Base-by-base conservation (phyloP, 2,113 vertebrate species). In the Chlamydotis undulata region DNA sequence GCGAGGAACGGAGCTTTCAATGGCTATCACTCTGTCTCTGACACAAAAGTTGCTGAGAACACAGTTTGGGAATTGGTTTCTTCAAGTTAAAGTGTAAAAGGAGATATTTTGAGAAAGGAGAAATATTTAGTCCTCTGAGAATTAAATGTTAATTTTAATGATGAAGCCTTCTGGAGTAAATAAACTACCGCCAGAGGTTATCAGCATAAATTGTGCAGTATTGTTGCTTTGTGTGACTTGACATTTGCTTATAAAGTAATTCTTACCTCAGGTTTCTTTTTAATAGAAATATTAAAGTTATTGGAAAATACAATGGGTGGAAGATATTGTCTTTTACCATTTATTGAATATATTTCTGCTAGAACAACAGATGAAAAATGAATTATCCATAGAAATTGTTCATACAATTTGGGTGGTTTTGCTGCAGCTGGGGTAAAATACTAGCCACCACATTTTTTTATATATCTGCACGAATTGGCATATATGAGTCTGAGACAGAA, bases 31-130 rank as follows among this genome's bases (percentile, higher is more conserved):
- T 91, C 69, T 33, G 14, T 82, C 74, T 93, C 91, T 96, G 70
- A 83, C 91, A 94, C 55, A 80, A 69, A 93, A 64, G 83, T 95
- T 94, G 93, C 89, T 93, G 78, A 97, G 87, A 95, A 45, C 26
- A 77, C 59, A 74, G 64, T 79, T 79, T 89, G 59, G 39, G 64
- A 65, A 74, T 61, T 45, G 19, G 31, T 85, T 96, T 71, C 59
- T 94, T 93, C n/a, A 31, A 59, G 28, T 39, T 41, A 39, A 77
- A 68, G 39, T 35, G 12, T 55, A 77, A 95, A 24, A 45, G 49
- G 10, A 64, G 9, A 22, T 69, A 73, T 89, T 91, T 73, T 74
- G 16, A 84, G 64, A 74, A 88, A 65, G 28, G 1, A 49, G 19
- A 57, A 67, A n/a, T 59, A 6, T 79, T 93, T 71, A 74, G 14